Base-by-base conservation (phyloP, 2,113 vertebrate species). In the Austrofundulus limnaeus region DNA sequence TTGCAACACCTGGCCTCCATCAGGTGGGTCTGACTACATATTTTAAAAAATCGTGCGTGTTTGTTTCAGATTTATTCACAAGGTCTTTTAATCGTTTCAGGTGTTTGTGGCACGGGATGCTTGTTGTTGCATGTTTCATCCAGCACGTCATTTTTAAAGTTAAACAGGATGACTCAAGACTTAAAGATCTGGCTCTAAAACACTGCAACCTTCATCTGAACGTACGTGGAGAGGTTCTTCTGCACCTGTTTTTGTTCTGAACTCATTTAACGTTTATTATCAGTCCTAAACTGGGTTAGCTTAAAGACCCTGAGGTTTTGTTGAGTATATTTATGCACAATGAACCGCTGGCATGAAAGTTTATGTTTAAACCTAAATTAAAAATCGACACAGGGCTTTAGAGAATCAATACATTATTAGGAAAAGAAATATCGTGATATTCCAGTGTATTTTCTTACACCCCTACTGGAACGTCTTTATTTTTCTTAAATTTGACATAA, bases 101-200 rank as follows among this genome's bases (percentile, higher is more conserved):
- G 77, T 79, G 78, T 0, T 49, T 78, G 48, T 93, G 91, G 91
- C 46, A 64, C 2, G 82, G 88, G 11, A 70, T 89, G 58, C 85
- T 88, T 23, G 49, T 90, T 1, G 75, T 91, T 1, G 70, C 84
- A 1, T 83, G 86, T 10, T 93, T 91, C 58, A 85, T 93, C 49
- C 89, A 92, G 69, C 78, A 89, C 3, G 69, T 92, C 2, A 19
- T 89, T n/a, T 62, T 87, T 3, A 74, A 77, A 49, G 54, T 87
- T 1, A 20, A 58, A 21, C 24, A n/a, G 1, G 34, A 37, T 0
- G 85, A 89, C 38, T 17, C 46, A 0, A 77, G 57, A 47, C 12
- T 88, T 25, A 57, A 46, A 23, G 78, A 76, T 0, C 47, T 91
- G 72, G 61, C 84, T 47, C 70, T 93, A 2, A 86, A 84, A 83